Percentiles rank a stretch among this genome's conserved stretches.
phyloP scores from a whole-genome alignment of 2,113 vertebrate genomes.

The Ophthalmolycus amberensis region DNA sequence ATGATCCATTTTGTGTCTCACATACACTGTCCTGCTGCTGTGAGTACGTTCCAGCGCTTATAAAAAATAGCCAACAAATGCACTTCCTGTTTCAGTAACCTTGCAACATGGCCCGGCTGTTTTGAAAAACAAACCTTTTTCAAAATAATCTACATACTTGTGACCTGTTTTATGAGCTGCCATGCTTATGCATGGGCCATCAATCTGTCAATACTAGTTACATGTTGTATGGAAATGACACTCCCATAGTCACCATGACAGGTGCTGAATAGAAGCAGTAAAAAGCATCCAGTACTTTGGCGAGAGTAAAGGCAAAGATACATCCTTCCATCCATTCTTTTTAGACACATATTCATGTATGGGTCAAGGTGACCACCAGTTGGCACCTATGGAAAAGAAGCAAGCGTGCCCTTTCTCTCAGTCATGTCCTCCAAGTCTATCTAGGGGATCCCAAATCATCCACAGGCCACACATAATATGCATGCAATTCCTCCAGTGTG shows the following conservation, averaged over 20 bases:
- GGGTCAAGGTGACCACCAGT: slow-evolving; percentile 10
- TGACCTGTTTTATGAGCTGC: neutral
- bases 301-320: neutral
- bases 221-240: neutral
- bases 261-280: neutral
- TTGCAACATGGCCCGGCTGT: neutral
- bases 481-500: slow-evolving; percentile 30
- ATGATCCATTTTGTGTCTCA: neutral
- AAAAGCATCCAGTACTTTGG: neutral
- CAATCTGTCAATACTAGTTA: slow-evolving; percentile 5
- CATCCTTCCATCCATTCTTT: slow-evolving; percentile 1
- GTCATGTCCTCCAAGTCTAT: slow-evolving; percentile 11
- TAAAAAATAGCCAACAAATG: slow-evolving; percentile 4
- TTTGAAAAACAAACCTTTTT: neutral
- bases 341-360: slow-evolving; percentile 9
- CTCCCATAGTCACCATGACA: neutral
- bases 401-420: slow-evolving; percentile 4
- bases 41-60: neutral
- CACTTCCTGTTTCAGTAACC: neutral
- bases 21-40: neutral
- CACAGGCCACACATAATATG: slow-evolving; percentile 15
- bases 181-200: neutral
- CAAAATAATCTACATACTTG: neutral
- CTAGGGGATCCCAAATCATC: slow-evolving; percentile 8
- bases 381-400: slow-evolving; percentile 2